These are phyloP conservation scores for Pogonomyrmex californicus DNA, from an alignment of 1,140 invertebrate genomes.

Conservation along the genomic window DNA sequence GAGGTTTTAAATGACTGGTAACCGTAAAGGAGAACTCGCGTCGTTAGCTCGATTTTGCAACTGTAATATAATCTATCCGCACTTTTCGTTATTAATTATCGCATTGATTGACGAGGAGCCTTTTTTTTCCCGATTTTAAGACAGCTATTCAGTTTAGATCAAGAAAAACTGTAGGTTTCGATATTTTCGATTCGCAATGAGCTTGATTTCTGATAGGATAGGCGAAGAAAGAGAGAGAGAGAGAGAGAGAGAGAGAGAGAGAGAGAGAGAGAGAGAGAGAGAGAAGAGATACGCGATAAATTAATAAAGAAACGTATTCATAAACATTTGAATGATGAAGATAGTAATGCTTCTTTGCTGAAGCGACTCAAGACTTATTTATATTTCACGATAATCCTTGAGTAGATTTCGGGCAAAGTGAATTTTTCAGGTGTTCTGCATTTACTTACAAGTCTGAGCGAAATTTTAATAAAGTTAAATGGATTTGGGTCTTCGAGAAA, in stretches of 20 bases:
- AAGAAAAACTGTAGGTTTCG: constrained; percentile 2
- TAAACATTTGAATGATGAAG: constrained; percentile 8
- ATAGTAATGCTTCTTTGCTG: constrained; percentile 18
- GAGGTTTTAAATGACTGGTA: constrained; percentile 57
- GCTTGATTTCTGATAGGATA: not conserved
- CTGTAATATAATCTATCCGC: constrained; percentile 50
- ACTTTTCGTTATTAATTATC: constrained; percentile 62
- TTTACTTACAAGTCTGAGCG: constrained; percentile 20
- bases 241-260: not conserved
- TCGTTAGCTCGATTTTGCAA: constrained; percentile 60
- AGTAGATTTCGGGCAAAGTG: constrained; percentile 26
- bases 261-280: not conserved
- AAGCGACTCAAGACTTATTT: constrained; percentile 46
- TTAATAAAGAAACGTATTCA: constrained; percentile 11
- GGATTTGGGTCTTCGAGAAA: constrained; percentile 6
- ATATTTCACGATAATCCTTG: constrained; percentile 59
- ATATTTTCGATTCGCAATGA: not conserved
- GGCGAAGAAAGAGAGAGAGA: not conserved
- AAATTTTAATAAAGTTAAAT: constrained; percentile 53
- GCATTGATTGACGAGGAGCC: constrained; percentile 2
- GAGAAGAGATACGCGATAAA: not conserved
- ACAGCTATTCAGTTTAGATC: not conserved
- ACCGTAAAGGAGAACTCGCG: constrained; percentile 28
- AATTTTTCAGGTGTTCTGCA: constrained; percentile 38
- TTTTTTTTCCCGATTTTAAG: constrained; percentile 14